A percentile compares a stretch with the other conserved stretches of the same genome.
These are phyloP conservation scores for Lasioglossum leucozonium DNA, from an alignment of 2,888 invertebrate genomes.

Conservation along the genomic window DNA sequence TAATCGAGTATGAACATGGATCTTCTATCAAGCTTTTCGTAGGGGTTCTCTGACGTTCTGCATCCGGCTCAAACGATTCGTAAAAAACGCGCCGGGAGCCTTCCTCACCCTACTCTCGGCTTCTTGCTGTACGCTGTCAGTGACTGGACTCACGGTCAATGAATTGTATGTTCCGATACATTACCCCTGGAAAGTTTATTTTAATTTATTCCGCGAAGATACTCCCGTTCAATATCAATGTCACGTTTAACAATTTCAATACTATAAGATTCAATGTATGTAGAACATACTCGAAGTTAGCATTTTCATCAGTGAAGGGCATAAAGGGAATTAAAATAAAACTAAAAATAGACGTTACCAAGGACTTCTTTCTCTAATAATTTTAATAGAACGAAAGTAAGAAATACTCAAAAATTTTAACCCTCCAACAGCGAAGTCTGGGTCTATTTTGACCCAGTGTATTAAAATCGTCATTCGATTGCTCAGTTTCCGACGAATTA, in stretches of 20 bases:
- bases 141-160: conserved; percentile 11
- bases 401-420: background rate
- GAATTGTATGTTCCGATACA: conserved; percentile 23
- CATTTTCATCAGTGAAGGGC: background rate
- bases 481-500: too few species aligned
- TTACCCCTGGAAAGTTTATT: conserved; percentile 1
- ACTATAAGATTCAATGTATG: background rate
- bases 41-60: conserved; percentile 18
- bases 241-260: background rate
- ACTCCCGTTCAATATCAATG: background rate
- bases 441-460: too few species aligned
- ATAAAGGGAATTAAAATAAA: background rate
- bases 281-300: background rate
- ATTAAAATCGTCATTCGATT: too few species aligned
- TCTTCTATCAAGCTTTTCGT: conserved; percentile 14
- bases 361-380: background rate
- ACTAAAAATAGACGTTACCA: background rate
- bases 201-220: background rate
- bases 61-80: conserved; percentile 38
- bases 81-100: conserved; percentile 32
- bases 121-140: conserved; percentile 32
- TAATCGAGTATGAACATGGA: background rate
- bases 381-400: background rate
- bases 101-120: background rate
- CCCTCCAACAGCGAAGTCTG: background rate